Evolutionary conservation across 2,888 invertebrate species (phyloP).

Genomic region (Lochmaea crataegi): DNA sequence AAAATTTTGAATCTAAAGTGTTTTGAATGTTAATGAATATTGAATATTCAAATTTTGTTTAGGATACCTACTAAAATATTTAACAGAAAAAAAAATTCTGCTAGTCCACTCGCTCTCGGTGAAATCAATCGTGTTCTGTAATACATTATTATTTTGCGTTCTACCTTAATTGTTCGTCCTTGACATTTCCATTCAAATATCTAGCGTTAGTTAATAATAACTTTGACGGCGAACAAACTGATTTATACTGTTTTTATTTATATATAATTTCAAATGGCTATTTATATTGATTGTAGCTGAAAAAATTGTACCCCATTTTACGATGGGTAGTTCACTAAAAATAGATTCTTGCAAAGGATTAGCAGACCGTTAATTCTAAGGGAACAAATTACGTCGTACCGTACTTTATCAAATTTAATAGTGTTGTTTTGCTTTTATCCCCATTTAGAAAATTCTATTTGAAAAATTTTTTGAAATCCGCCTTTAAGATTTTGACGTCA

Average conservation of each 20-base stretch:
- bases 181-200: conserved; percentile 15
- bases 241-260: neutral
- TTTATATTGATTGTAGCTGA: neutral
- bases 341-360: too few relatives aligned
- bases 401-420: too few relatives aligned
- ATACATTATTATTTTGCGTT: conserved; percentile 1
- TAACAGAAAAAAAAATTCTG: neutral
- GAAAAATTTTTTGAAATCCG: too few relatives aligned
- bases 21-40: too few relatives aligned
- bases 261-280: neutral
- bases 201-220: conserved; percentile 11
- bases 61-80: neutral
- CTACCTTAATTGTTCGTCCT: conserved; percentile 11
- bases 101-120: neutral
- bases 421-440: too few relatives aligned
- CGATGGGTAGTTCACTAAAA: too few relatives aligned
- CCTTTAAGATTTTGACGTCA: too few relatives aligned
- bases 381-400: too few relatives aligned
- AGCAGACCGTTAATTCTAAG: too few relatives aligned
- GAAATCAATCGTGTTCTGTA: neutral
- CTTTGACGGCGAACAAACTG: conserved; percentile 4
- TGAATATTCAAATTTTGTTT: neutral
- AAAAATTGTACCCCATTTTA: neutral
- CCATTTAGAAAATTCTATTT: too few relatives aligned
- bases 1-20: too few relatives aligned